Base-by-base conservation (phyloP, 2,888 invertebrate genomes). In the Octodonta nipae region DNA sequence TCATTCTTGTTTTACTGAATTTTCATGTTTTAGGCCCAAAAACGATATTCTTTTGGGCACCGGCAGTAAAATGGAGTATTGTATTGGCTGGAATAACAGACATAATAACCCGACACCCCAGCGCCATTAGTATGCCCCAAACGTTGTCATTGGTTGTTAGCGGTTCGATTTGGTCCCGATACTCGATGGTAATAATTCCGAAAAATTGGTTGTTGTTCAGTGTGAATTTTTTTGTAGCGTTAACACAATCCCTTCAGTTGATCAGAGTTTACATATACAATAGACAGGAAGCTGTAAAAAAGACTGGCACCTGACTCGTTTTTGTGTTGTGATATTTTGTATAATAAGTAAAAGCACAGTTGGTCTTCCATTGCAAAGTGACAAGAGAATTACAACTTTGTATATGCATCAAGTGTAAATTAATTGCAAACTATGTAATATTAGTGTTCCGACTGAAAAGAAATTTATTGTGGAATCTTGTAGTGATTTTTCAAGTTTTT, bases 41-140 rank as follows among this genome's bases (percentile, higher is more conserved):
- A 67, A 93, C 93, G 2, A 75, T 93, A 35, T 89, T 89, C 65
- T 92, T 95, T 67, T 95, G 93, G 93, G 88, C 92, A 26, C 93
- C 93, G 35, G 70, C 78, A 16, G 83, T 89, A 52, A 93, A 93
- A 77, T 93, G 92, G 92, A 89, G 88, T 70, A 73, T 71, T 65
- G 42, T 40, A 17, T 8, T 38, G 15, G 32, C 38, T n/a, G 33
- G 36, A 29, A 11, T 40, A 8, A 28, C 33, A n/a, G 91, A 92
- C 63, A 65, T 91, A n/a, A n/a, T n/a, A 49, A 66, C 70, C 28
- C 71, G 93, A 41, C 91, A 93, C 22, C 86, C 84, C 13, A 85
- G 83, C 43, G 75, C 78, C 52, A 67, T 93, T 35, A 89, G 88
- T 46, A 46, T 82, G 16, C 66, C 76, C 17, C 88, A 88, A 61